Base-by-base conservation (phyloP, 2,888 invertebrate genomes). In the Stramonita haemastoma region DNA sequence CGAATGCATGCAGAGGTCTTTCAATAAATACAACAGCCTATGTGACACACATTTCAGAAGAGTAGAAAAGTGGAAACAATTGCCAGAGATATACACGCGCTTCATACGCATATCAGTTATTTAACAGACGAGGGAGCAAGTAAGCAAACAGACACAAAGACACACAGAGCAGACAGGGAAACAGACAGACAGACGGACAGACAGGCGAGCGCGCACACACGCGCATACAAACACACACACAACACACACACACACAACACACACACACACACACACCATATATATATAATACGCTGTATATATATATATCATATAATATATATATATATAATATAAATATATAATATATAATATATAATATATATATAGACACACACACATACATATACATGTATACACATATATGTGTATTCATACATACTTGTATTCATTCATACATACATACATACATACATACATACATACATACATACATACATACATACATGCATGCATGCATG, bases 341-440 rank as follows among this genome's bases (percentile, higher is more conserved):
- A n/a, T n/a, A n/a, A n/a, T n/a, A n/a, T n/a, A n/a, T n/a, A n/a
- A n/a, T n/a, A n/a, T n/a, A n/a, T n/a, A n/a, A n/a, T n/a, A n/a
- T n/a, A n/a, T n/a, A n/a, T n/a, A n/a, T n/a, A n/a, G n/a, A n/a
- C 79, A 79, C 79, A 79, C 79, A 79, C 79, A 79, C 29, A 79
- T 19, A 79, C 29, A 79, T 32, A 79, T 6, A 79, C 32, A 79
- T 6, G 32, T 19, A 79, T 6, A 79, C 32, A 79, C 8, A 79
- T 19, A 79, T 19, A 79, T 19, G 32, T 19, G 32, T 19, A 79
- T 19, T 29, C 32, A 79, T 6, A 79, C 8, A 32, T 5, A 79
- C 79, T 29, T 32, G 32, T 32, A 79, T 32, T 29, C 79, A 79
- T 11, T 32, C 32, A 79, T 11, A 79, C 79, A 79, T 11, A 79